Evolutionary conservation across 2,888 invertebrate genomes (phyloP), one percentile per base, ranked within the genome.

Genomic region (Endotricha flammealis): DNA sequence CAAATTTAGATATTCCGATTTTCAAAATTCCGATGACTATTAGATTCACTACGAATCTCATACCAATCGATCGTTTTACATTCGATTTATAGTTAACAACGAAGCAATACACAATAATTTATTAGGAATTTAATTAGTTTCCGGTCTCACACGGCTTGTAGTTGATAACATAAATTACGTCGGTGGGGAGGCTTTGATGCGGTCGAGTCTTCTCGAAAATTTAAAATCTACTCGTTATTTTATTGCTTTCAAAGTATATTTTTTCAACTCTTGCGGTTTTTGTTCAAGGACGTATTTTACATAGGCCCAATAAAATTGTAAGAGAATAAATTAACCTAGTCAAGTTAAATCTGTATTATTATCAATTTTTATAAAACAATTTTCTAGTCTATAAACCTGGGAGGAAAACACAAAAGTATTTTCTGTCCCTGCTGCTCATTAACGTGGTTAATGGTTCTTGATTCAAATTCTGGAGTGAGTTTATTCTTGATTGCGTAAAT

Each of bases 91-190:
- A 20, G 20, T 20, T 20, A 20, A 20, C 20, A 20, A 6, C 20
- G 20, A 20, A n/a, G 6, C 20, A n/a, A 20, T 6, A 20, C 20
- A 20, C n/a, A 20, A 38, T 38, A 44, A 44, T 41, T 41, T 37
- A 38, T 36, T 25, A 35, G 44, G 44, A 39, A 44, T 41, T 33
- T 31, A 16, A 24, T 20, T 36, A 38, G 41, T 41, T 36, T 44
- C 44, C 44, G 39, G 41, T 37, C 38, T 37, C 40, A 31, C 38
- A 35, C 38, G 28, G 31, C 7, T 10, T 25, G 12, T 28, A 40
- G 22, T 25, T 36, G 41, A 44, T 41, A 41, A 41, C 39, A 44
- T 41, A 38, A 36, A 41, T 41, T 38, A 39, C 34, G 34, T 34
- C 32, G 32, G 16, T 33, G 17, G 27, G 32, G 16, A 38, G 24